These are phyloP conservation scores for Caenorhabditis zanzibari DNA, from an alignment of 2,888 invertebrate genomes.

Conservation along the genomic window DNA sequence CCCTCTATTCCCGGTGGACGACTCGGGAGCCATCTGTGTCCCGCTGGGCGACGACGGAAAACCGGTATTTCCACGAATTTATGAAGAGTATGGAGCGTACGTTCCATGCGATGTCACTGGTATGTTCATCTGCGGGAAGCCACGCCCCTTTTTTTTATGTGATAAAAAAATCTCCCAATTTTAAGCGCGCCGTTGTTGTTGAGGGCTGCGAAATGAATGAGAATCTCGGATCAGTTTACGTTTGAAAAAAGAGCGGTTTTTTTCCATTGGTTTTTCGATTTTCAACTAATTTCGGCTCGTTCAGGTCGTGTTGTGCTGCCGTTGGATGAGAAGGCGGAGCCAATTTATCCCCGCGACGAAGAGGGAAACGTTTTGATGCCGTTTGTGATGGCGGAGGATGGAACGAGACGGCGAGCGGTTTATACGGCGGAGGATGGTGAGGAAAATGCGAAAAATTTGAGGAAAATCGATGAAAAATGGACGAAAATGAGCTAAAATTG, in stretches of 20 bases:
- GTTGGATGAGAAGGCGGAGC: slow-evolving; percentile 37
- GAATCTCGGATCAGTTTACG: background rate
- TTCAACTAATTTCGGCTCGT: background rate
- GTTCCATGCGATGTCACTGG: slow-evolving; percentile 56
- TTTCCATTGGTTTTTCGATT: slow-evolving; percentile 6
- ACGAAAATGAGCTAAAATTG: background rate
- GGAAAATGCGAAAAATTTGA: background rate
- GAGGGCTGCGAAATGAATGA: background rate
- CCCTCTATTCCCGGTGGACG: slow-evolving; percentile 61
- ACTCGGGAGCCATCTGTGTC: slow-evolving; percentile 49
- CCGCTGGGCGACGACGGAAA: slow-evolving; percentile 55
- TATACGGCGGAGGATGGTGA: slow-evolving; percentile 30
- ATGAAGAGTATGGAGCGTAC: slow-evolving; percentile 38
- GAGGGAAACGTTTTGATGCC: slow-evolving; percentile 49
- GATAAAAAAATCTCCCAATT: background rate
- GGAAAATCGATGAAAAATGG: too few species aligned
- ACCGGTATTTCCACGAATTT: slow-evolving; percentile 51
- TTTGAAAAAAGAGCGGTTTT: slow-evolving; percentile 18
- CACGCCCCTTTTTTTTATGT: background rate
- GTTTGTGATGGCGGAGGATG: slow-evolving; percentile 28
- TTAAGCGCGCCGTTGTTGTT: background rate
- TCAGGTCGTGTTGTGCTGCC: slow-evolving; percentile 54
- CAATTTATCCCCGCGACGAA: slow-evolving; percentile 42
- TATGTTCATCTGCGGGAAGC: background rate
- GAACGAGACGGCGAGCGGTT: slow-evolving; percentile 15